Base-by-base conservation (phyloP, 1,140 invertebrate genomes). In the Bombus affinis region DNA sequence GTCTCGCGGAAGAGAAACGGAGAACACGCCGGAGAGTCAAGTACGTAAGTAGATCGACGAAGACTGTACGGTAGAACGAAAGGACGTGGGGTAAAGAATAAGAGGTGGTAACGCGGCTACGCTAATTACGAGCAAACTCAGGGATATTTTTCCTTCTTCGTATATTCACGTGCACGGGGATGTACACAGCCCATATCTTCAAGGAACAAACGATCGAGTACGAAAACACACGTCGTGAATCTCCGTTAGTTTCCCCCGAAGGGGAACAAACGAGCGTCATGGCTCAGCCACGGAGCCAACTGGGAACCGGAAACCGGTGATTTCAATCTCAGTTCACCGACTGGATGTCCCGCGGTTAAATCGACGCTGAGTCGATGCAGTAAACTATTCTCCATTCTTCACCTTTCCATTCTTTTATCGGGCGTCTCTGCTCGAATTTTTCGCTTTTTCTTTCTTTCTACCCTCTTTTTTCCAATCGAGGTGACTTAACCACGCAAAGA, bases 281-380 rank as follows among this genome's bases (percentile, higher is more conserved):
- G 92, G 92, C 87, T 88, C 82, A 66, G 90, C 86, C 85, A 88
- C 85, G 77, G 72, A 86, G 68, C 85, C 47, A 62, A 91, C 88
- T 92, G 93, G 85, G 91, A 92, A 92, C 91, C 90, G 91, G 92
- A 93, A 93, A 92, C 87, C 83, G 73, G 73, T 82, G 90, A 93
- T 93, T 92, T 88, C 90, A 87, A 93, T 93, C 92, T 91, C 83
- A 15, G 70, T 74, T 75, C 68, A 37, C 37, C n/a, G 35, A 9
- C 28, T 71, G 68, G 25, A 75, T 81, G 59, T 74, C 70, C 59
- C 71, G 83, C 44, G 78, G 78, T 85, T 66, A 72, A 42, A 57
- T 83, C 72, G 57, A 76, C 81, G 28, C n/a, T n/a, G 22, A 42
- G 37, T n/a, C 35, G 47, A 65, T 53, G 13, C 32, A 28, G 70